Percentiles rank a stretch among this genome's conserved stretches.
Conservation (phyloP, 2,888 invertebrate species). For the Noctua janthe region DNA sequence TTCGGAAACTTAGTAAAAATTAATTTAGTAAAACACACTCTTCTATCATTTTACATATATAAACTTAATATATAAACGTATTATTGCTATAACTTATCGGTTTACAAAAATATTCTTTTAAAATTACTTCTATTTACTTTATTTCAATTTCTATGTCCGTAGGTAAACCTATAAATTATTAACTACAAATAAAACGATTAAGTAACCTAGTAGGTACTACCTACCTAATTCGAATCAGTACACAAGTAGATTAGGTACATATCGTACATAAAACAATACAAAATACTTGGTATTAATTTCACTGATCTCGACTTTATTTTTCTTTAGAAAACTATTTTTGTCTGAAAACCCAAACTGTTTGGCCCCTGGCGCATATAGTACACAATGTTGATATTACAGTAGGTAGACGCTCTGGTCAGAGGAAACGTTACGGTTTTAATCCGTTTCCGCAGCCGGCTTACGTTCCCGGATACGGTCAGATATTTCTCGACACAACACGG, state of each 20-base stretch:
- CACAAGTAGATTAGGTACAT: not conserved
- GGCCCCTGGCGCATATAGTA: not conserved
- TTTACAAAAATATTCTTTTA: not conserved
- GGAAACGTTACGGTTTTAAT: conserved; percentile 6
- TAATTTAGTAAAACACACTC: not conserved
- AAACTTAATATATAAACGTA: not conserved
- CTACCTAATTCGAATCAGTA: not conserved
- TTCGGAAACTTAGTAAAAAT: no score
- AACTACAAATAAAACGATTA: not conserved
- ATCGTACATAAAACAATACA: not conserved
- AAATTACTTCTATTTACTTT: not conserved
- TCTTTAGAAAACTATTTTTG: no score
- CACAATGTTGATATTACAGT: not conserved
- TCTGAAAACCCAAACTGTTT: not conserved
- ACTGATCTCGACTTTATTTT: not conserved
- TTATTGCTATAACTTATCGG: not conserved
- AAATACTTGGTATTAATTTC: not conserved
- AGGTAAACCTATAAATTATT: not conserved
- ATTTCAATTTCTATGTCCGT: not conserved
- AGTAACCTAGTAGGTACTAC: not conserved
- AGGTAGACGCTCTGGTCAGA: not conserved
- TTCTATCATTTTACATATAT: not conserved
- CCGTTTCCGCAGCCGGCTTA: conserved; percentile 15
- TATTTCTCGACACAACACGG: not conserved
- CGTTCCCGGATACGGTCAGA: conserved; percentile 3